Percentiles rank a stretch among this genome's conserved stretches.
Conservation (phyloP, 2,797 vertebrate genomes). For the Uromys caudimaculatus region DNA sequence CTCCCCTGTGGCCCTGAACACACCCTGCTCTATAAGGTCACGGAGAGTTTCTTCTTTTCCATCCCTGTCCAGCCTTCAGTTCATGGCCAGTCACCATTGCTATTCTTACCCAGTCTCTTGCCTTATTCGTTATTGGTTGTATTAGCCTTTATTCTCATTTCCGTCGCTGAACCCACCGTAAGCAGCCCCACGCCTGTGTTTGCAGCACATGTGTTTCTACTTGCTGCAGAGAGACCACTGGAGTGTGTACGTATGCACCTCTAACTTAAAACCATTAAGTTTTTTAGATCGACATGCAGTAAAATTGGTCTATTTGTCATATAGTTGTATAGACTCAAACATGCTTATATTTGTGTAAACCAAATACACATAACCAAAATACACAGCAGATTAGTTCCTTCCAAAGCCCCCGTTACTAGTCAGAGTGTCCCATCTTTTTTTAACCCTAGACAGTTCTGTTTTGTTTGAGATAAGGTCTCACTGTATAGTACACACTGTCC, state of each 20-base stretch:
- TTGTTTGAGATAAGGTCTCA: background rate
- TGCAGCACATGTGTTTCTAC: background rate
- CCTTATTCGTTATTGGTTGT: background rate
- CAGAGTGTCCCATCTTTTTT: background rate
- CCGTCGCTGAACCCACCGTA: background rate
- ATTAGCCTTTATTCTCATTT: background rate
- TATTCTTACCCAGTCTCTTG: background rate
- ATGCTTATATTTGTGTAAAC: constrained; percentile 16
- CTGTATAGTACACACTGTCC: background rate
- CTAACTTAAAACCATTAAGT: background rate
- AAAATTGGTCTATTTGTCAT: constrained; percentile 31
- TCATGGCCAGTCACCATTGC: background rate
- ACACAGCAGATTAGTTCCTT: background rate
- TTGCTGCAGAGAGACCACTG: background rate
- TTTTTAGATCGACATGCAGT: constrained; percentile 16
- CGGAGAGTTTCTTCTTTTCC: background rate
- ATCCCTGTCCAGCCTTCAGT: background rate
- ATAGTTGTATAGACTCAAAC: constrained; percentile 16
- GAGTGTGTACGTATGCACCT: background rate
- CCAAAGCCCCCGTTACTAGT: background rate
- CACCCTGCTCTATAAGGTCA: no score
- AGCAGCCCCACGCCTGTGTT: background rate
- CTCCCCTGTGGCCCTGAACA: background rate
- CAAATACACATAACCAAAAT: background rate
- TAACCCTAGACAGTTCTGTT: background rate